These are phyloP conservation scores for Lasiurus cinereus DNA, from an alignment of 2,113 vertebrate species.

Conservation along the genomic window DNA sequence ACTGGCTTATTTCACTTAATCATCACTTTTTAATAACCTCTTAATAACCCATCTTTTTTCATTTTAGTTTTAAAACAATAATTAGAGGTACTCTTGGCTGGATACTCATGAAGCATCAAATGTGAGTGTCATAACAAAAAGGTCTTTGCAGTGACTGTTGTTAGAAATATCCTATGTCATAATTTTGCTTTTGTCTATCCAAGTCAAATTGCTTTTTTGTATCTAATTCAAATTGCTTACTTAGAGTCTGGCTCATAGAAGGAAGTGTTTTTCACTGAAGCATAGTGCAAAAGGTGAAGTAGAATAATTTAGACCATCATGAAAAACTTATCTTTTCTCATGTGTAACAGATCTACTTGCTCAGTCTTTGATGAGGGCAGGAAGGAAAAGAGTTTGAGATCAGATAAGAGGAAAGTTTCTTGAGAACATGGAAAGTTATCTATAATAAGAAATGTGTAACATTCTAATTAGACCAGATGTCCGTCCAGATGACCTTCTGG, in stretches of 20 bases:
- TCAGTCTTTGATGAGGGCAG: constrained; percentile 35
- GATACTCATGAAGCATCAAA: constrained; percentile 77
- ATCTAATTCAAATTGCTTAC: constrained; percentile 75
- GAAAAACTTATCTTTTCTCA: constrained; percentile 49
- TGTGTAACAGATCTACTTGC: not conserved
- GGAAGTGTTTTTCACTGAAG: constrained; percentile 33
- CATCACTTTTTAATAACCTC: constrained; percentile 59
- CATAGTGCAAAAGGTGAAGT: constrained; percentile 44
- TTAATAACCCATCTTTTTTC: constrained; percentile 68
- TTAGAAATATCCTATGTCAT: constrained; percentile 72
- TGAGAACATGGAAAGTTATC: not conserved
- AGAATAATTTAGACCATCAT: constrained; percentile 60
- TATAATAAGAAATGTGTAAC: too few species aligned
- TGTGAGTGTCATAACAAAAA: constrained; percentile 74
- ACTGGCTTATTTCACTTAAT: too few species aligned
- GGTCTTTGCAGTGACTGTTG: constrained; percentile 75
- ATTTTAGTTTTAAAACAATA: constrained; percentile 82
- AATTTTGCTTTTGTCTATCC: constrained; percentile 79
- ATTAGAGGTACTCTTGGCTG: constrained; percentile 75
- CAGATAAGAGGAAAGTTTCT: not conserved
- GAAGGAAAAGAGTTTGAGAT: constrained; percentile 21
- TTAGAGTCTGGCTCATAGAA: constrained; percentile 67
- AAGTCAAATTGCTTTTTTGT: constrained; percentile 74
- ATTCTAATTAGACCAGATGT: too few species aligned
- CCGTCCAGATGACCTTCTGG: too few species aligned